phyloP scores from a whole-genome alignment of 2,888 invertebrate genomes.

The Cerastoderma edule region DNA sequence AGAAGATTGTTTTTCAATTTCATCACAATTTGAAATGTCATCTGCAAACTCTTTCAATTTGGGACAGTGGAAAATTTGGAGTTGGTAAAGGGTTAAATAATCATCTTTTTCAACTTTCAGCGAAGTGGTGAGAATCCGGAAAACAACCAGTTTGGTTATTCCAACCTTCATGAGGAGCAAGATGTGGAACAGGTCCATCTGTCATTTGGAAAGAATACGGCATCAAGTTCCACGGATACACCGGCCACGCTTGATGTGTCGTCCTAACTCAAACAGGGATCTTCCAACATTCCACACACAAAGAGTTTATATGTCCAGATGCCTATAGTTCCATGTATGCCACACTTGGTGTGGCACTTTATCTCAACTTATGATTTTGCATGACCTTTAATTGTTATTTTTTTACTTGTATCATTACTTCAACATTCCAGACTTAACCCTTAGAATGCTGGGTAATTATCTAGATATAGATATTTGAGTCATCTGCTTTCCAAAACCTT shows the following conservation, averaged over 20 bases:
- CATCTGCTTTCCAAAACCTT: too few species aligned
- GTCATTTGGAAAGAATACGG: slow-evolving; percentile 13
- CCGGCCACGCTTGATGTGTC: slow-evolving; percentile 40
- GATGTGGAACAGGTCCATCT: slow-evolving; percentile 35
- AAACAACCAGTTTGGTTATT: slow-evolving; percentile 41
- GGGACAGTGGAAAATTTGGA: too few species aligned
- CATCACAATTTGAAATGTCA: too few species aligned
- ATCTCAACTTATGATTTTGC: background rate
- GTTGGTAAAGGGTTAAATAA: too few species aligned
- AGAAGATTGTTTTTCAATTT: too few species aligned
- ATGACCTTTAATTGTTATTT: background rate
- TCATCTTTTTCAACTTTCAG: slow-evolving; percentile 21
- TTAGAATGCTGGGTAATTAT: too few species aligned
- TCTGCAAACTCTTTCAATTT: too few species aligned
- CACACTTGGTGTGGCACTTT: background rate
- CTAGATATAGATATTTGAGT: too few species aligned
- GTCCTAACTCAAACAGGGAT: background rate
- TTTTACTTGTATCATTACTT: background rate
- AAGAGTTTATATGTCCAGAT: too few species aligned
- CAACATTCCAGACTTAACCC: background rate
- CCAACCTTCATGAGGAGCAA: slow-evolving; percentile 43
- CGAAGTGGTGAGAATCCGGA: slow-evolving; percentile 32
- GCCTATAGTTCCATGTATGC: background rate
- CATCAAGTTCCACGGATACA: slow-evolving; percentile 1
- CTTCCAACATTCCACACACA: background rate